Conservation (phyloP, 2,888 invertebrate genomes). For the Diarsia brunnea region DNA sequence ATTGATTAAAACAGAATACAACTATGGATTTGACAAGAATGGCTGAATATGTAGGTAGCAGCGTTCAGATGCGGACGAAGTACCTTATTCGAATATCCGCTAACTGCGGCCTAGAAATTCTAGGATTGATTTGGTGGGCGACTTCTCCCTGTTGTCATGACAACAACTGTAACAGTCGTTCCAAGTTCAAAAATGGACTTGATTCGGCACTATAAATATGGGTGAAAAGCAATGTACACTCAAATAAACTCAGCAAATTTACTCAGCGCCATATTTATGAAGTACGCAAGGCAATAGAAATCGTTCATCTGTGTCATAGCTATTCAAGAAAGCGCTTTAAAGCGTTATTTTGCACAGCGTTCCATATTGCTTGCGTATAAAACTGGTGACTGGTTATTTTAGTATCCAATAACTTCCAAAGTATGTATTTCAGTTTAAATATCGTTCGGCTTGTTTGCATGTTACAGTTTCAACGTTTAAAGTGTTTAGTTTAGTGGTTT, state of each 20-base stretch:
- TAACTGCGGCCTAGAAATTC: too few relatives aligned
- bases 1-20: too few relatives aligned
- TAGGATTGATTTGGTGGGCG: too few relatives aligned
- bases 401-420: constrained; percentile 43
- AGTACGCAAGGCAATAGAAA: constrained; percentile 19
- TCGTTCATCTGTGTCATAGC: constrained; percentile 40
- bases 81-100: too few relatives aligned
- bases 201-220: too few relatives aligned
- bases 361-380: constrained; percentile 27
- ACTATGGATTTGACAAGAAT: too few relatives aligned
- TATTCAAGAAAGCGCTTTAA: constrained; percentile 31
- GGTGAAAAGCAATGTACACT: neutral
- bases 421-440: constrained; percentile 28
- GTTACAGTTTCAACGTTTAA: constrained; percentile 12
- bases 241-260: constrained; percentile 3
- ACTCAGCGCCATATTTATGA: constrained; percentile 15
- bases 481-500: constrained; percentile 10
- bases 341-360: constrained; percentile 24
- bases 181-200: too few relatives aligned
- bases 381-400: constrained; percentile 36
- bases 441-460: constrained; percentile 16
- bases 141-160: too few relatives aligned
- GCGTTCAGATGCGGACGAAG: too few relatives aligned
- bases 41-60: too few relatives aligned
- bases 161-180: too few relatives aligned